phyloP scores from a whole-genome alignment of 2,888 invertebrate species.

The Drosophila neonasuta region DNA sequence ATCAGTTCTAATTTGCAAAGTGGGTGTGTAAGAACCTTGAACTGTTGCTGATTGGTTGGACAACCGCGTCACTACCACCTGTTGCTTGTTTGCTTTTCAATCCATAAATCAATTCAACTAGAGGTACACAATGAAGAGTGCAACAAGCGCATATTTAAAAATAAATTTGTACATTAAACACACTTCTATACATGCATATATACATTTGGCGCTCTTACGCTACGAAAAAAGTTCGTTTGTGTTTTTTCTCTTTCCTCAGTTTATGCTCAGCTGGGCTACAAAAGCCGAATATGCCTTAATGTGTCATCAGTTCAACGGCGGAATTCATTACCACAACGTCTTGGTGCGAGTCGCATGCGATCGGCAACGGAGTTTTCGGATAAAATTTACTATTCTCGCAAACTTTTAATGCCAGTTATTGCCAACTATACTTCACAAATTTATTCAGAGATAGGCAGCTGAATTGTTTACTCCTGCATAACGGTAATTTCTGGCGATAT shows the following conservation, averaged over 20 bases:
- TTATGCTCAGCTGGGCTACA: conserved; percentile 58
- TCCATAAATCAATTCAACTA: conserved; percentile 66
- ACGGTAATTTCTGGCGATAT: conserved; percentile 30
- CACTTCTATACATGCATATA: conserved; percentile 38
- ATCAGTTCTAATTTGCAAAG: conserved; percentile 39
- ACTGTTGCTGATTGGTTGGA: conserved; percentile 13
- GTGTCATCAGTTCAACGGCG: conserved; percentile 65
- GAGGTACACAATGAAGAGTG: conserved; percentile 44
- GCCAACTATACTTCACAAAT: conserved; percentile 41
- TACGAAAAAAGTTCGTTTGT: conserved; percentile 10
- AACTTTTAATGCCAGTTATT: conserved; percentile 62
- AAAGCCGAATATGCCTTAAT: conserved; percentile 49
- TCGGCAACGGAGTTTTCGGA: conserved; percentile 37
- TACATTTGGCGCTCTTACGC: conserved; percentile 35
- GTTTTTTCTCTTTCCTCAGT: conserved; percentile 31
- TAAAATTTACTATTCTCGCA: conserved; percentile 4
- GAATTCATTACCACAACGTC: conserved; percentile 57
- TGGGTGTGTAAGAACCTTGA: conserved; percentile 9
- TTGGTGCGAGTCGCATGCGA: conserved; percentile 50
- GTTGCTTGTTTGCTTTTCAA: conserved; percentile 54
- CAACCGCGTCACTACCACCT: conserved; percentile 52
- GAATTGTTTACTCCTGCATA: conserved; percentile 31
- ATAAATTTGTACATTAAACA: conserved; percentile 49
- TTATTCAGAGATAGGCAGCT: conserved; percentile 52
- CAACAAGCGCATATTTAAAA: conserved; percentile 61